Evolutionary conservation across 2,113 vertebrate species (phyloP).

Genomic region (Gallinago media): DNA sequence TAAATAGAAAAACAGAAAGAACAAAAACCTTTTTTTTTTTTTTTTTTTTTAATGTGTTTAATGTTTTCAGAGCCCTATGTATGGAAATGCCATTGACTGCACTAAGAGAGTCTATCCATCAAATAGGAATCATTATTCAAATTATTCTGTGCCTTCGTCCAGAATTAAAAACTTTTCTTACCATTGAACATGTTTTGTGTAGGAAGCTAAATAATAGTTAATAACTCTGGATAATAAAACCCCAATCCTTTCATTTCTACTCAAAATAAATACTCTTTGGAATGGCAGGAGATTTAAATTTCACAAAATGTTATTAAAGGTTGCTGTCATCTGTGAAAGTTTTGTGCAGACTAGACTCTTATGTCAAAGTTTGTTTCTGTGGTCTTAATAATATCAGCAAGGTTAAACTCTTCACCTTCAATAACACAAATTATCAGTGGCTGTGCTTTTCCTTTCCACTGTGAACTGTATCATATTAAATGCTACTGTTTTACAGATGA

Average conservation of each 20-base stretch:
- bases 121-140: background rate
- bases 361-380: background rate
- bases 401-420: background rate
- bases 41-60: accelerated
- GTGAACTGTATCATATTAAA: background rate
- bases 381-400: background rate
- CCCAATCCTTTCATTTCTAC: background rate
- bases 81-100: background rate
- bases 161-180: background rate
- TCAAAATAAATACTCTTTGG: background rate
- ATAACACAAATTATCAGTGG: background rate
- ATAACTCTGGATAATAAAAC: background rate
- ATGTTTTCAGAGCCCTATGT: background rate
- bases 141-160: background rate
- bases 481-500: background rate
- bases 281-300: background rate
- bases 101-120: background rate
- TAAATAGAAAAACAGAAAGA: background rate
- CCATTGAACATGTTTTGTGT: background rate
- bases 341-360: background rate
- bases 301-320: background rate
- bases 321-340: background rate
- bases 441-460: background rate
- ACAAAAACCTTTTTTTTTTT: background rate
- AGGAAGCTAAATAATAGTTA: background rate